Conservation (phyloP, 2,113 vertebrate species). For the Peromyscus californicus region DNA sequence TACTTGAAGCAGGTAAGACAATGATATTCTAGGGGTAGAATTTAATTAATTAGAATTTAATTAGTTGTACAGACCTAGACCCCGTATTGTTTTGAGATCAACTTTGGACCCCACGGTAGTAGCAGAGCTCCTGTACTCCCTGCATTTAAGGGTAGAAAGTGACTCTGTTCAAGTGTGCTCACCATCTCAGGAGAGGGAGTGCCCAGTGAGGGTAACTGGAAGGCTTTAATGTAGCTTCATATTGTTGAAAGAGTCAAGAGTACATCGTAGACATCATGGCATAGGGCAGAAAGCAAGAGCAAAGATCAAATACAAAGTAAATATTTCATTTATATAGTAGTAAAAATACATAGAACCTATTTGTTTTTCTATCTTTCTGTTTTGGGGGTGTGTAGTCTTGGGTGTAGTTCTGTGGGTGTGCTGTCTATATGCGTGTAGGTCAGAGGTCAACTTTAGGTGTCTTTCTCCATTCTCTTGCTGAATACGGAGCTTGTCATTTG, state of each 20-base stretch:
- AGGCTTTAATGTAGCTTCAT: neutral
- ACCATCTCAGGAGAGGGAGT: neutral
- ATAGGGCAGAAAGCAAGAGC: neutral
- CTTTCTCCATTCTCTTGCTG: neutral
- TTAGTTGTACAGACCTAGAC: neutral
- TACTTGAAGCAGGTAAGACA: neutral
- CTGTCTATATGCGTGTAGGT: neutral
- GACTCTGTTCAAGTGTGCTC: neutral
- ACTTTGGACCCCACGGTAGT: neutral
- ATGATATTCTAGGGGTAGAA: neutral
- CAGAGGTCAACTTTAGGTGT: too few relatives aligned
- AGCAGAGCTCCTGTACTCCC: neutral
- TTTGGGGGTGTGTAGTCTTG: neutral
- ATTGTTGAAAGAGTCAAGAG: neutral
- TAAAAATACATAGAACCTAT: neutral
- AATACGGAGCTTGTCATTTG: neutral
- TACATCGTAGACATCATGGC: neutral
- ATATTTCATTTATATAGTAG: neutral
- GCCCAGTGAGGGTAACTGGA: neutral
- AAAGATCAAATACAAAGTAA: neutral
- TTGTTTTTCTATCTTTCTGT: neutral
- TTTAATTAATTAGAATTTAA: neutral
- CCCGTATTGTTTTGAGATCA: neutral
- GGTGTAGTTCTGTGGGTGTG: neutral
- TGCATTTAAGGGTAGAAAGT: neutral